phyloP scores from a whole-genome alignment of 2,888 invertebrate species.

The Synergus gifuensis region DNA sequence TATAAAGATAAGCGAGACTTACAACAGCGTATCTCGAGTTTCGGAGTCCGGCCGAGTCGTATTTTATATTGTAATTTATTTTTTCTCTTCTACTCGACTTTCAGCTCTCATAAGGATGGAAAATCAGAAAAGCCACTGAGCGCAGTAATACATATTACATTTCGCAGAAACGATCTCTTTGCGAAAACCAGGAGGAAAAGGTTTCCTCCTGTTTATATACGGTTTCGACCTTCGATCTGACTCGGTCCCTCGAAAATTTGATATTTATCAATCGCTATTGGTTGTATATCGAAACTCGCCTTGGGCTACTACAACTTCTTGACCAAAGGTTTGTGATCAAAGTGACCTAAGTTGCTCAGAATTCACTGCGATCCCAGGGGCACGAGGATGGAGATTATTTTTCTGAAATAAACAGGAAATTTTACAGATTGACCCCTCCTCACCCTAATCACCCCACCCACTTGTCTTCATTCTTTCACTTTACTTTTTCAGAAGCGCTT shows the following conservation, averaged over 20 bases:
- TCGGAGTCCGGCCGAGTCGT: slow-evolving; percentile 45
- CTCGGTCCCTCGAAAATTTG: slow-evolving; percentile 51
- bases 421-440: slow-evolving; percentile 63
- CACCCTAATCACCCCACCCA: not conserved
- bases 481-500: not conserved
- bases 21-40: slow-evolving; percentile 44
- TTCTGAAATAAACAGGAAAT: slow-evolving; percentile 63
- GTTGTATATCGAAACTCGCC: not conserved
- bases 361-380: slow-evolving; percentile 30
- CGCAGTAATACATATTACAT: slow-evolving; percentile 58
- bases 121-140: not conserved
- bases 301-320: not conserved
- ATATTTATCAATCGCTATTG: slow-evolving; percentile 38
- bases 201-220: not conserved
- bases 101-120: not conserved
- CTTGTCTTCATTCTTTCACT: not conserved
- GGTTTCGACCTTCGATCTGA: not conserved
- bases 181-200: slow-evolving; percentile 39
- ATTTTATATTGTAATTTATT: slow-evolving; percentile 61
- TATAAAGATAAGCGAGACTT: not conserved
- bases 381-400: slow-evolving; percentile 59
- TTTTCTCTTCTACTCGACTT: slow-evolving; percentile 43
- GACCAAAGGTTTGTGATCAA: not conserved
- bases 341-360: not conserved
- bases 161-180: slow-evolving; percentile 29